Evolutionary conservation across 2,113 vertebrate species (phyloP), one percentile per base, ranked within the genome.

Genomic region (Microcebus jonahi): DNA sequence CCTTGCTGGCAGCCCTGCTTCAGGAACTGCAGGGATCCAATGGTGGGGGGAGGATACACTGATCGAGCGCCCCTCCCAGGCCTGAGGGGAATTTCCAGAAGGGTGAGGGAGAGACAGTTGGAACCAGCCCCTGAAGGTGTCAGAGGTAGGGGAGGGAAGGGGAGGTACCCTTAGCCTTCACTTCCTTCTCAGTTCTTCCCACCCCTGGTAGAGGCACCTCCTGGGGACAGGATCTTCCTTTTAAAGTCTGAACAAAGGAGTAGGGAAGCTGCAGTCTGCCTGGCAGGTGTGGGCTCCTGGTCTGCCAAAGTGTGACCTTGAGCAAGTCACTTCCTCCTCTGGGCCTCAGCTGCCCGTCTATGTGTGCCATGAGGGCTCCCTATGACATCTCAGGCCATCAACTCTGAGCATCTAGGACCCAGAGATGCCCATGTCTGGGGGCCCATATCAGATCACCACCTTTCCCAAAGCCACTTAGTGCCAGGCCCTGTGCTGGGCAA

Each of bases 1-100:
- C 65, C 63, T 82, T n/a, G 20, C 75, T 53, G 55, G 31, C 88
- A 75, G n/a, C 34, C 61, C 45, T 63, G 59, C 67, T 88, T 88
- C 25, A 10, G 68, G 31, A 42, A 31, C 45, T 67, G 29, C 10
- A 25, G 20, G 61, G 6, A 15, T 29, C 39, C n/a, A 27, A 3
- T 3, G 61, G 31, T 12, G 1, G 25, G 42, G 8, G 61, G 48
- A 8, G 3, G 65, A 6, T 15, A 42, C 39, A 76, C 0, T 45
- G 65, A 85, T 7, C n/a, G 14, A n/a, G 39, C 8, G 70, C 18
- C 53, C 55, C 63, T 27, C 80, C 83, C 39, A 89, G 77, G 65
- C 80, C 48, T n/a, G 4, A 95, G 45, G 96, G 92, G 87, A 67
- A 88, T 95, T 97, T 94, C 94, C 93, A 81, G 67, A 92, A 84